These are phyloP conservation scores for Pagetopsis macropterus DNA, from an alignment of 2,797 vertebrate genomes.

Conservation along the genomic window DNA sequence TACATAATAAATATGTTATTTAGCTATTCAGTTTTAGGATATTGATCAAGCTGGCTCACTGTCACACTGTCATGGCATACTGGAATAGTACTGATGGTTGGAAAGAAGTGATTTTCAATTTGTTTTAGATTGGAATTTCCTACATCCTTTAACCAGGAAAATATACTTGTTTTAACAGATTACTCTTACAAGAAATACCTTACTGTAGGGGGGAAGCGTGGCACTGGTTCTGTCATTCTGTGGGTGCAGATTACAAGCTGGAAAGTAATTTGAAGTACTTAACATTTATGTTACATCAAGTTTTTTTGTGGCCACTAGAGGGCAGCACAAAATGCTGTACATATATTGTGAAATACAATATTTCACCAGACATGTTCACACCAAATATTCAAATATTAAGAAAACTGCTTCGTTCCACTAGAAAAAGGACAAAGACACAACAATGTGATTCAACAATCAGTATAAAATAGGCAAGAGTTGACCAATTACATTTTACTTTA, in stretches of 20 bases:
- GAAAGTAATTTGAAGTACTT: background rate
- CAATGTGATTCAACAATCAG: no score
- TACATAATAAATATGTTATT: background rate
- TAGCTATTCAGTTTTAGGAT: background rate
- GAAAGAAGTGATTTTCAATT: background rate
- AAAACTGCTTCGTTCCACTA: no score
- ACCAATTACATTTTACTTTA: no score
- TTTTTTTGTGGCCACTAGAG: background rate
- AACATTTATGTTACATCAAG: background rate
- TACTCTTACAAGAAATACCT: background rate
- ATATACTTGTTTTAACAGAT: background rate
- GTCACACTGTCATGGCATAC: background rate
- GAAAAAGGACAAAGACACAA: no score
- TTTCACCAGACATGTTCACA: background rate
- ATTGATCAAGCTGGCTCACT: background rate
- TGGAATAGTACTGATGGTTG: no score
- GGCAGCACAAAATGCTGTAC: background rate
- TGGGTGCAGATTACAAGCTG: background rate
- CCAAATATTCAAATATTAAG: background rate
- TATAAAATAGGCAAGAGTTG: no score
- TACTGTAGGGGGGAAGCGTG: background rate
- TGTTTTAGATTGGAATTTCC: background rate
- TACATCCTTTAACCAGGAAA: background rate
- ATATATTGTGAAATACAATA: no score
- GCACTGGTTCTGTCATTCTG: background rate